These are phyloP conservation scores for Gymnoscopelus microlampas DNA, from an alignment of 2,797 vertebrate species.

Conservation along the genomic window DNA sequence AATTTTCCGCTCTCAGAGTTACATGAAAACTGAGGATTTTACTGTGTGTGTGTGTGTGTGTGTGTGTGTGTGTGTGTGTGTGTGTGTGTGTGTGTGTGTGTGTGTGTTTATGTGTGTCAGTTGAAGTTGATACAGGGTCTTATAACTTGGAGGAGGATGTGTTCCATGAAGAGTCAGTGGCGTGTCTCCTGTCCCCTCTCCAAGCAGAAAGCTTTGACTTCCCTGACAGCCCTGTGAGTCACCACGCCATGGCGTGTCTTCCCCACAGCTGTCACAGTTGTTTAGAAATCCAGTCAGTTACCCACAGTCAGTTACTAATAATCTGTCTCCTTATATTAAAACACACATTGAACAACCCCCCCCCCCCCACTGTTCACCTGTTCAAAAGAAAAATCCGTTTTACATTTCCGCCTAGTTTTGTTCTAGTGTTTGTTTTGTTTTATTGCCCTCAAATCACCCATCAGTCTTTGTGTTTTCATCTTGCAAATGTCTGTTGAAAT, in stretches of 20 bases:
- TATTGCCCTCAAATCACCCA: no score
- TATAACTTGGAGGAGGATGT: conserved; percentile 66
- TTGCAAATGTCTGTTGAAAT: no score
- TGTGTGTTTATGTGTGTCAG: not conserved
- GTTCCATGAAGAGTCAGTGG: conserved; percentile 60
- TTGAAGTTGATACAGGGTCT: conserved; percentile 25
- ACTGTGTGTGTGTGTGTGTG: not conserved
- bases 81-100: not conserved
- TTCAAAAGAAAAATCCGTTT: no score
- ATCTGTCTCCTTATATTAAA: no score
- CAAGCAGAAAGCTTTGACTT: conserved; percentile 32
- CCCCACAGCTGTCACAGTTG: not conserved
- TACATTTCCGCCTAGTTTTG: no score
- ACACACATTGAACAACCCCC: no score
- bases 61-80: not conserved
- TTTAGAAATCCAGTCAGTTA: no score
- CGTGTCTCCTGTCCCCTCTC: conserved; percentile 52
- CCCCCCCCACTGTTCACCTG: no score
- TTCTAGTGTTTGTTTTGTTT: no score
- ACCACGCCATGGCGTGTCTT: not conserved
- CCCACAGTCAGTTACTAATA: no score
- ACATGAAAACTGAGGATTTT: not conserved
- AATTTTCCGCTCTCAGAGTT: no score
- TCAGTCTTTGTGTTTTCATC: no score
- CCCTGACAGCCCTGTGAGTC: conserved; percentile 64